Conservation (phyloP, 2,888 invertebrate species). For the Oscheius onirici region DNA sequence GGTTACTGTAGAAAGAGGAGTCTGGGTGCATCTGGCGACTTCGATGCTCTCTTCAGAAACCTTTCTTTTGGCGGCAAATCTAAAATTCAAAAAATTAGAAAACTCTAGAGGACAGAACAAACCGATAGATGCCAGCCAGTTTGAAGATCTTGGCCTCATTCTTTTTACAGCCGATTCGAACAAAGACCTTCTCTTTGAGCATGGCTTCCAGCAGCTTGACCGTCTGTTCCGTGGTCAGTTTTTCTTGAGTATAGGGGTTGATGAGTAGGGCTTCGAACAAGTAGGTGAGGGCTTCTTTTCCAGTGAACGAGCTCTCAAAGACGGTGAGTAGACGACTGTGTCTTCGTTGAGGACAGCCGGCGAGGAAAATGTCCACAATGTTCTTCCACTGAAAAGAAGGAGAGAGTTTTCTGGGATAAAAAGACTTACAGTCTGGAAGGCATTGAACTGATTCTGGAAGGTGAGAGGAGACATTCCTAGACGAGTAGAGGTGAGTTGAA, state of each 20-base stretch:
- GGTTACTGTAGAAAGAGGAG: background rate
- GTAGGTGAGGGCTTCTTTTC: slow-evolving; percentile 26
- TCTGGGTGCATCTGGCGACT: background rate
- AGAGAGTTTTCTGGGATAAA: too few species aligned
- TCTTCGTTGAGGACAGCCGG: slow-evolving; percentile 4
- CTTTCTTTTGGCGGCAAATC: background rate
- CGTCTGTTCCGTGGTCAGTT: slow-evolving; percentile 9
- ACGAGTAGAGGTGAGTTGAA: too few species aligned
- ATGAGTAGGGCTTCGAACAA: slow-evolving; percentile 22
- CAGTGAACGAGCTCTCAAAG: slow-evolving; percentile 32
- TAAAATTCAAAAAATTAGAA: background rate
- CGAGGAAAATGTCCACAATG: slow-evolving; percentile 1
- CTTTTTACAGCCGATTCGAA: background rate
- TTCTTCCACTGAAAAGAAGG: slow-evolving; percentile 26
- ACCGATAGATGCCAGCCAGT: background rate
- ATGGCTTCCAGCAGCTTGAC: background rate
- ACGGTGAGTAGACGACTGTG: slow-evolving; percentile 27
- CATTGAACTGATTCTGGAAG: background rate
- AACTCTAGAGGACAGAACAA: background rate
- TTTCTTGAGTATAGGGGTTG: background rate
- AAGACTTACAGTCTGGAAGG: background rate
- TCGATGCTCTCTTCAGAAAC: background rate
- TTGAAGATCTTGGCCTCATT: background rate
- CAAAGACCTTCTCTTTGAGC: background rate
- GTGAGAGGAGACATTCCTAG: too few species aligned